Evolutionary conservation across 2,797 vertebrate species (phyloP), one percentile per base, ranked within the genome.

Genomic region (Alca torda): DNA sequence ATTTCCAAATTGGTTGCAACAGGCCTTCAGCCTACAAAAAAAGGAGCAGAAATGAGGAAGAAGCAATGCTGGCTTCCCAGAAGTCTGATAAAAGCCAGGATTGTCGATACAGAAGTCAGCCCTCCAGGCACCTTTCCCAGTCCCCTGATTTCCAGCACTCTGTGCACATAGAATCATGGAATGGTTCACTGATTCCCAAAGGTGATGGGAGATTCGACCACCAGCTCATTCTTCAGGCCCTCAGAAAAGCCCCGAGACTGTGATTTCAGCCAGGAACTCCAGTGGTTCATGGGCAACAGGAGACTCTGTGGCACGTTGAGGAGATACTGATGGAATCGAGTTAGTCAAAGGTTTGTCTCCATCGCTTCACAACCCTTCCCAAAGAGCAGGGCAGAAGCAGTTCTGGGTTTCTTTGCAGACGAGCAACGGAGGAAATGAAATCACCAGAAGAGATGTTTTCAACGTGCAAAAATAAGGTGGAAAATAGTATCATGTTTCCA

Each of bases 281-380:
- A 16, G 25, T 8, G 39, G 13, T 14, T 85, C 33, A 4, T 3
- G 5, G 73, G 35, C 4, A 1, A 17, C 13, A 6, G 0, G 50
- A 72, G 70, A 54, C 21, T 5, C 33, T 0, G 2, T 33, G 59
- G 50, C 20, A 33, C 0, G 0, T 4, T 24, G 51, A 68, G n/a
- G 59, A 37, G 26, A 33, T 37, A 13, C 41, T 65, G 76, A 45
- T 28, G 64, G 79, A 51, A 67, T 10, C 0, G 1, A 45, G 16
- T 11, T 25, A 18, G 45, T 10, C 43, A 35, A 59, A 51, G 26
- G 11, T 59, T 72, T 64, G 41, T 13, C n/a, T 79, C 68, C 50
- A 43, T 2, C 59, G 20, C 72, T 20, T 39, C 3, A 1, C 46
- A 79, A 39, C 45, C 23, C 26, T 76, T 72, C 20, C 60, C 54